A percentile compares a stretch with the other conserved stretches of the same genome.
These are phyloP conservation scores for Idris sp. DNA, from an alignment of 1,140 invertebrate species.

Conservation along the genomic window DNA sequence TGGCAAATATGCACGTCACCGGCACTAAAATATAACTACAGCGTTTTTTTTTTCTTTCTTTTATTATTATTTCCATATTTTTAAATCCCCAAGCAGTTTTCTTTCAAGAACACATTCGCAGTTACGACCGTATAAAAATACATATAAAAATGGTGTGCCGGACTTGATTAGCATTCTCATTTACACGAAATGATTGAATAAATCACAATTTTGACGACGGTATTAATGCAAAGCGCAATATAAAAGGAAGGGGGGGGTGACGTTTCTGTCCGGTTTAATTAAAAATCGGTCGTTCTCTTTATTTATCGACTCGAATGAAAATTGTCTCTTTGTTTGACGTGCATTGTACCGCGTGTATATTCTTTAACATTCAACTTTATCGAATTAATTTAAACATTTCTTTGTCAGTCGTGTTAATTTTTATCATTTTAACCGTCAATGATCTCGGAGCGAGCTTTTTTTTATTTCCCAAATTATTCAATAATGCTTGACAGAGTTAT, in stretches of 20 bases:
- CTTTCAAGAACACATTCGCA: slow-evolving; percentile 21
- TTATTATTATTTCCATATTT: slow-evolving; percentile 50
- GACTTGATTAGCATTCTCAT: slow-evolving; percentile 52
- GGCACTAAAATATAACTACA: slow-evolving; percentile 16
- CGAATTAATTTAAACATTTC: slow-evolving; percentile 50
- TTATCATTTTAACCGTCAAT: too few relatives aligned
- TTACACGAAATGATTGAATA: slow-evolving; percentile 59
- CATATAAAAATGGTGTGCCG: slow-evolving; percentile 33
- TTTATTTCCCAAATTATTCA: too few relatives aligned
- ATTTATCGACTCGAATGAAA: slow-evolving; percentile 49
- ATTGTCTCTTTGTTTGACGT: slow-evolving; percentile 45
- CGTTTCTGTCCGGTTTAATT: slow-evolving; percentile 47
- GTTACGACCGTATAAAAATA: slow-evolving; percentile 44
- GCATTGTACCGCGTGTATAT: slow-evolving; percentile 40
- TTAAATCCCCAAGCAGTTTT: slow-evolving; percentile 19
- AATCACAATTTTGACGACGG: slow-evolving; percentile 47
- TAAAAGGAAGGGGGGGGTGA: too few relatives aligned
- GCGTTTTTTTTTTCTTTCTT: slow-evolving; percentile 24
- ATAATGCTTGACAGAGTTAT: too few relatives aligned
- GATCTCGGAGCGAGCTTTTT: background rate
- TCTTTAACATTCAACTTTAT: slow-evolving; percentile 50
- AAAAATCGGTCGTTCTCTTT: slow-evolving; percentile 39
- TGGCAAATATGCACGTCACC: slow-evolving; percentile 16
- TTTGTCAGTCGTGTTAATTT: too few relatives aligned
- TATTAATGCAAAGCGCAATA: slow-evolving; percentile 42